phyloP scores from a whole-genome alignment of 2,113 vertebrate genomes.

The Gadus macrocephalus region DNA sequence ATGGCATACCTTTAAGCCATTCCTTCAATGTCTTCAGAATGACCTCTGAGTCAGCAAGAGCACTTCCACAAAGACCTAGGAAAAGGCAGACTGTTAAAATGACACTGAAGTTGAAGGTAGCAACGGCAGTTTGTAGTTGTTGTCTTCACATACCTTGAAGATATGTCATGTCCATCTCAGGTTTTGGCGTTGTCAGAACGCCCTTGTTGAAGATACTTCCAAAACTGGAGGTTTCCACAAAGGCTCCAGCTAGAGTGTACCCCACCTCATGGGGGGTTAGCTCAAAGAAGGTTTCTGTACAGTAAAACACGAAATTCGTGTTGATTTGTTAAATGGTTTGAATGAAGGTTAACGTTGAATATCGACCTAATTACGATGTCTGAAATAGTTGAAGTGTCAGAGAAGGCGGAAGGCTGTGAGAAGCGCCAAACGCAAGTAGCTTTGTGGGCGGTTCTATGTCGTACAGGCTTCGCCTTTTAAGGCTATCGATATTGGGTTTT shows the following conservation, averaged over 20 bases:
- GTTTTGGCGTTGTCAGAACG: not conserved
- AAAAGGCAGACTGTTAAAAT: not conserved
- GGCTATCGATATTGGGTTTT: no score
- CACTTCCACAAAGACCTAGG: conserved; percentile 1
- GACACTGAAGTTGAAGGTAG: not conserved
- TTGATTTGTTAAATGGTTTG: no score
- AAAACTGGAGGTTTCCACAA: not conserved
- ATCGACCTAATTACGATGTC: no score
- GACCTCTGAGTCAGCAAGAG: not conserved
- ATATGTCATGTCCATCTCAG: conserved; percentile 7
- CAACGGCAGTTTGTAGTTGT: not conserved
- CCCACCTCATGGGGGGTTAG: conserved; percentile 3
- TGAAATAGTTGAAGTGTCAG: no score
- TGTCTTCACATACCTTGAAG: not conserved
- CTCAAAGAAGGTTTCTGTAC: conserved; percentile 3
- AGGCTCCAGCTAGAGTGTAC: conserved; percentile 1
- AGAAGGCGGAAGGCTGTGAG: no score
- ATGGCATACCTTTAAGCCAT: not conserved
- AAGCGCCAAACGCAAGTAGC: no score
- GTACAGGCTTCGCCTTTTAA: no score
- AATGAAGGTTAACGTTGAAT: no score
- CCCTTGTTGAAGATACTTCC: not conserved
- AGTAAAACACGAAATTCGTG: not conserved
- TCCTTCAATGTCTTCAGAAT: not conserved
- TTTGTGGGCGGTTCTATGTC: no score